Evolutionary conservation across 1,140 invertebrate genomes (phyloP).

Genomic region (Dinoponera quadriceps): DNA sequence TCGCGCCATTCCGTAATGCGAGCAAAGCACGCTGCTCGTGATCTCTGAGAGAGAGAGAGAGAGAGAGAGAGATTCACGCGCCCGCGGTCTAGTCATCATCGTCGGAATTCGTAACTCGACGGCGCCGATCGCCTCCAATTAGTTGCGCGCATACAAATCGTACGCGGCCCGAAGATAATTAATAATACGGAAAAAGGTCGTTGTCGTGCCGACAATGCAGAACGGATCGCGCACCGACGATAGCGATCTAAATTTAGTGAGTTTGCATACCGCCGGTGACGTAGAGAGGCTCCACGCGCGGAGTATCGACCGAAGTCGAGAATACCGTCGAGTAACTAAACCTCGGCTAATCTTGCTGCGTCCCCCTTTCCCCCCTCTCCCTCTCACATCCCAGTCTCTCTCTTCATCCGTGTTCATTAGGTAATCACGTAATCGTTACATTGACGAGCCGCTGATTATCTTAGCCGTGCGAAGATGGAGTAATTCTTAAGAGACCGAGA

Average conservation of each 20-base stretch:
- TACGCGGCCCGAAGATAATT: slow-evolving; percentile 31
- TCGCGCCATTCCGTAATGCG: slow-evolving; percentile 57
- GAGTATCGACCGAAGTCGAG: slow-evolving; percentile 48
- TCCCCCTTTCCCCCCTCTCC: too few relatives aligned
- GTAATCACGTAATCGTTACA: too few relatives aligned
- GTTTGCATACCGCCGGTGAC: slow-evolving; percentile 36
- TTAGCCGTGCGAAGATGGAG: too few relatives aligned
- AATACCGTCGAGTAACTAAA: slow-evolving; percentile 34
- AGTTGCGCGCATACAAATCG: slow-evolving; percentile 49
- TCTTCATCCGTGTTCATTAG: too few relatives aligned
- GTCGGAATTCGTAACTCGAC: slow-evolving; percentile 57
- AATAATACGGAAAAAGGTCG: slow-evolving; percentile 53
- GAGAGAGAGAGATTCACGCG: slow-evolving; percentile 44
- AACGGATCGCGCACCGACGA: slow-evolving; percentile 46
- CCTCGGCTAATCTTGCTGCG: slow-evolving; percentile 3
- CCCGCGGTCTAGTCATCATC: slow-evolving; percentile 30
- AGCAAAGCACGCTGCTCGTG: slow-evolving; percentile 37
- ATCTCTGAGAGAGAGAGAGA: slow-evolving; percentile 1
- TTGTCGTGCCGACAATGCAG: slow-evolving; percentile 46
- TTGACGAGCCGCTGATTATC: too few relatives aligned
- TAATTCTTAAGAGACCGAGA: too few relatives aligned
- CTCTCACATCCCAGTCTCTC: too few relatives aligned
- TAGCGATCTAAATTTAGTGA: slow-evolving; percentile 45
- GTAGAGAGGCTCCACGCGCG: not conserved
- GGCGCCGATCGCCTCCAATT: slow-evolving; percentile 39